Conservation (phyloP, 1,140 invertebrate species). For the Augochlora pura region DNA sequence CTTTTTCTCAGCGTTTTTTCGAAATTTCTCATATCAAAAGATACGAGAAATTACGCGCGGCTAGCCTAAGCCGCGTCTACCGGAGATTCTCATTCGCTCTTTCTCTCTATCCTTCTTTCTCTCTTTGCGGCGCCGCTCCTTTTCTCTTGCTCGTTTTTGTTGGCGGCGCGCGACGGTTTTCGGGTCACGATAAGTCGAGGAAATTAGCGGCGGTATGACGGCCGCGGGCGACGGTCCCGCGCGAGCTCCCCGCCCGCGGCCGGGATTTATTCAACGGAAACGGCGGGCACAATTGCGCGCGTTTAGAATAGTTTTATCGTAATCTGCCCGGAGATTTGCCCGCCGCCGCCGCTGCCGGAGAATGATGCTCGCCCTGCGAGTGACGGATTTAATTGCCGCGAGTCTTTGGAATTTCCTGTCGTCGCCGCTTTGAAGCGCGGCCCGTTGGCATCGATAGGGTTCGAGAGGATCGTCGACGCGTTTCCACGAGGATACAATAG, state of each 20-base stretch:
- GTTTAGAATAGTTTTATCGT: slow-evolving; percentile 4
- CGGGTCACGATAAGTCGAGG: not conserved
- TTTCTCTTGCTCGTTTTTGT: not conserved
- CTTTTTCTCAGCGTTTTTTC: too few species aligned
- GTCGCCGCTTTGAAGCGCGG: too few species aligned
- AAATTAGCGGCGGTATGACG: not conserved
- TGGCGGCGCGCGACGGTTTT: not conserved
- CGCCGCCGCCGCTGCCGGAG: not conserved
- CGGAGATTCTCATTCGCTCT: not conserved
- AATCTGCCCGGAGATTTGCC: not conserved
- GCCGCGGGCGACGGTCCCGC: not conserved
- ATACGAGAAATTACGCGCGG: not conserved
- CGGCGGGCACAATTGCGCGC: slow-evolving; percentile 3
- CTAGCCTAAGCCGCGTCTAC: not conserved
- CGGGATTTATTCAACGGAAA: not conserved
- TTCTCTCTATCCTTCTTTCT: slow-evolving; percentile 16
- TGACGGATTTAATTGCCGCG: not conserved
- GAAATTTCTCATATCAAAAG: too few species aligned
- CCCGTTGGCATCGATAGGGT: too few species aligned
- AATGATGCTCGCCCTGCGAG: not conserved
- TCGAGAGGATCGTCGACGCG: too few species aligned
- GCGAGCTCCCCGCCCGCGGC: too few species aligned
- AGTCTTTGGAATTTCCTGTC: not conserved
- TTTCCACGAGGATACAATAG: too few species aligned
- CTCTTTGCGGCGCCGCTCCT: not conserved